Percentiles rank a stretch among this genome's conserved stretches.
phyloP scores from a whole-genome alignment of 2,113 vertebrate genomes.

The Tragelaphus imberbis region DNA sequence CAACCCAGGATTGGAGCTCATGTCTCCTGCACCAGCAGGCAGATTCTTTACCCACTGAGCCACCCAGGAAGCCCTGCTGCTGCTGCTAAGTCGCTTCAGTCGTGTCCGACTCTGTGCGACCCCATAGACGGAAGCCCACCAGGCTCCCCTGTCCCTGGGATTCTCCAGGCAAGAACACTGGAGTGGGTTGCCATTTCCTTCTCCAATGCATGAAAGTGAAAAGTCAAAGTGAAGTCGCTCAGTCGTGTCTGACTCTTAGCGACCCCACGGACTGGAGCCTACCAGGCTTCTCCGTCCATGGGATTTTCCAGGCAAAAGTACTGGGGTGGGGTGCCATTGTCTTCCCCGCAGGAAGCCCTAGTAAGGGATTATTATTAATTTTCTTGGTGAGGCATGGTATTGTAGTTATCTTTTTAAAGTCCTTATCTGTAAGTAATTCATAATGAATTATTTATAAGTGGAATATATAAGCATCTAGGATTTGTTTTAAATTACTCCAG shows the following conservation, averaged over 20 bases:
- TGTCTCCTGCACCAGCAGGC: not conserved
- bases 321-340: no score
- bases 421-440: not conserved
- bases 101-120: no score
- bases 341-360: not conserved
- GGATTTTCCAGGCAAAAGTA: no score
- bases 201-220: no score
- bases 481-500: constrained; percentile 2
- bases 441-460: not conserved
- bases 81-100: no score
- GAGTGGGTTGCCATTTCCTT: not conserved
- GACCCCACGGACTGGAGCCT: no score
- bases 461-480: not conserved
- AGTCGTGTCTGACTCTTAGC: no score
- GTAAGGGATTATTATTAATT: not conserved
- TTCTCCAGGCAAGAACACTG: not conserved
- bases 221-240: no score
- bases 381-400: not conserved
- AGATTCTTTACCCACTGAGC: not conserved
- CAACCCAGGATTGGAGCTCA: not conserved
- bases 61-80: not conserved
- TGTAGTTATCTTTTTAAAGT: not conserved
- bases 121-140: no score
- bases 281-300: no score
- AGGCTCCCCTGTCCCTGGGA: not conserved